Base-by-base conservation (phyloP, 2,113 vertebrate genomes). In the Gulo gulo region DNA sequence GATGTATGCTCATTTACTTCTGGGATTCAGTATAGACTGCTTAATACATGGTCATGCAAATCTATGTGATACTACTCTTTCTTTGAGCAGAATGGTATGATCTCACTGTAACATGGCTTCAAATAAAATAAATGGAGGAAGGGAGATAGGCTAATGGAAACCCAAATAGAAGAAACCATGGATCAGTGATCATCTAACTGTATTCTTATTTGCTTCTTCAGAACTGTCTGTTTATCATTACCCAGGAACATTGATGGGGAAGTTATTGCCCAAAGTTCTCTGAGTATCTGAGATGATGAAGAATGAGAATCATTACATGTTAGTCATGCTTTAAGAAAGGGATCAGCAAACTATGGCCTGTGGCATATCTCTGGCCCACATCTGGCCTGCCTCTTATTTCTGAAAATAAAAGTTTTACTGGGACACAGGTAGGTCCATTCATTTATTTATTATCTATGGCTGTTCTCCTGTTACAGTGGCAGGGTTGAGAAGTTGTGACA, bases 381-480 rank as follows among this genome's bases (percentile, higher is more conserved):
- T 55, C 52, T 67, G 50, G n/a, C 2, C 36, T 34, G 8, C 13
- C 21, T 97, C 36, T 21, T 95, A 4, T 55, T 78, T 92, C 47
- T 67, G 47, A 92, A 90, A 86, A 93, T 67, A 13, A 89, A 89
- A 89, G 34, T 86, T 87, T 90, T 47, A 82, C 42, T 94, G 34
- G 18, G 81, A 85, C 16, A 94, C 1, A 50, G 15, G 23, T 76
- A 74, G 23, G 59, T 14, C 39, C 65, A 65, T 31, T 91, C 8
- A 71, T 73, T 94, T 24, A 39, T 20, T 82, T 50, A 59, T 57
- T 86, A 67, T 71, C 83, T 73, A 42, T 74, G 82, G 50, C 50
- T 78, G 29, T 36, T 52, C 15, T 87, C 21, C 34, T 26, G 24
- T 5, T n/a, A 90, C 31, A 82, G 45, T 69, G 34, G 34, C 47